Evolutionary conservation across 2,888 invertebrate species (phyloP).

Genomic region (Dynastes tityus): DNA sequence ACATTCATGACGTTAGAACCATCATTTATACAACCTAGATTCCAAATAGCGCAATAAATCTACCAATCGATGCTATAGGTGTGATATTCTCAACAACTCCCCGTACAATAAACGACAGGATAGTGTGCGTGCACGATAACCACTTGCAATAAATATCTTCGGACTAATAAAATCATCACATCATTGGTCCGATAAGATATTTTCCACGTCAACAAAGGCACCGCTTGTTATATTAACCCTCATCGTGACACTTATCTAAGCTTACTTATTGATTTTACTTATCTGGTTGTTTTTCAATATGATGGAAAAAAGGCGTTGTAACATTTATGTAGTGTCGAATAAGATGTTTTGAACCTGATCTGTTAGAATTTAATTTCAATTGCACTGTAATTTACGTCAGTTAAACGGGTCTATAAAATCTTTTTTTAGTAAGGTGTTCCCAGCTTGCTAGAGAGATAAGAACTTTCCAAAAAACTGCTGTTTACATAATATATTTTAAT

Average conservation of each 20-base stretch:
- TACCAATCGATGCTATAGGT: too few species aligned
- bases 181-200: slow-evolving; percentile 18
- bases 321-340: slow-evolving; percentile 1
- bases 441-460: too few species aligned
- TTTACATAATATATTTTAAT: too few species aligned
- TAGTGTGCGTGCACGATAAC: too few species aligned
- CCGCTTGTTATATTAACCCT: slow-evolving; percentile 17
- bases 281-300: slow-evolving; percentile 10
- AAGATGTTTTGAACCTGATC: neutral
- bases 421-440: too few species aligned
- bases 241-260: slow-evolving; percentile 11
- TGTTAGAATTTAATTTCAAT: neutral
- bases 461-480: too few species aligned
- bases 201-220: neutral
- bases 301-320: neutral
- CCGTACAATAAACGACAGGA: too few species aligned
- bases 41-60: too few species aligned
- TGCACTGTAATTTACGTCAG: too few species aligned
- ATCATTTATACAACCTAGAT: too few species aligned
- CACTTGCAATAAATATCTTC: slow-evolving; percentile 24
- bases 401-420: neutral
- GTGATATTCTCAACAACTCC: too few species aligned
- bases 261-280: slow-evolving; percentile 37
- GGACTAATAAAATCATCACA: slow-evolving; percentile 18
- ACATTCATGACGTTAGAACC: too few species aligned